Percentiles rank a stretch among this genome's conserved stretches.
Evolutionary conservation across 2,113 vertebrate species (phyloP).

Genomic region (Colinus virginianus): DNA sequence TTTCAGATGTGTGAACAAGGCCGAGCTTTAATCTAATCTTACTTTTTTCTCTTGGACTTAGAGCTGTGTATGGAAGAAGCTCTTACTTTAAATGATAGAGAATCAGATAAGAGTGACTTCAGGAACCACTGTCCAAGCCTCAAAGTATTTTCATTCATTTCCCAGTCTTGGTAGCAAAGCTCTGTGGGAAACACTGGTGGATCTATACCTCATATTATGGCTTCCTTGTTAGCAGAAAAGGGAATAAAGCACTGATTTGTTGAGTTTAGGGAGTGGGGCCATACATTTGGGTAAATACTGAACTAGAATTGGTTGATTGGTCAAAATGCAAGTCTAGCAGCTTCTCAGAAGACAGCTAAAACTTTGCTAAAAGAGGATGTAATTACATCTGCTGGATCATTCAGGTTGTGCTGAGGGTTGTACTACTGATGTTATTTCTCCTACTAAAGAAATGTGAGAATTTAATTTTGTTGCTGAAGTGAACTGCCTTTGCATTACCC

Average conservation of each 20-base stretch:
- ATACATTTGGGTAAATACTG: background rate
- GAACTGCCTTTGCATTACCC: background rate
- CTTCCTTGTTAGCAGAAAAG: background rate
- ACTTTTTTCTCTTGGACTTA: background rate
- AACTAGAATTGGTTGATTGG: background rate
- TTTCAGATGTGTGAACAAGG: background rate
- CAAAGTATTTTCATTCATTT: background rate
- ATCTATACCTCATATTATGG: accelerated
- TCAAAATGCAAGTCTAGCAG: background rate
- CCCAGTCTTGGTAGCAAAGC: background rate
- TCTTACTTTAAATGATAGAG: background rate
- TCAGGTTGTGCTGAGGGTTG: background rate
- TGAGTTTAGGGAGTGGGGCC: background rate
- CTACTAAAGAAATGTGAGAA: background rate
- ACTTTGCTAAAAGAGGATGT: accelerated
- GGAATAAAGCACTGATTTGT: background rate
- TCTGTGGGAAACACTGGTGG: background rate
- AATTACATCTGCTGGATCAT: background rate
- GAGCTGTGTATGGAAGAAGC: background rate
- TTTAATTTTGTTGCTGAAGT: background rate
- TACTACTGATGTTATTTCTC: background rate
- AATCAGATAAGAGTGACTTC: background rate
- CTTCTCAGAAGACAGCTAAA: background rate
- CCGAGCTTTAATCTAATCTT: background rate
- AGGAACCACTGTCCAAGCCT: background rate